Conservation (phyloP, 2,888 invertebrate species). For the Brenthis hecate region DNA sequence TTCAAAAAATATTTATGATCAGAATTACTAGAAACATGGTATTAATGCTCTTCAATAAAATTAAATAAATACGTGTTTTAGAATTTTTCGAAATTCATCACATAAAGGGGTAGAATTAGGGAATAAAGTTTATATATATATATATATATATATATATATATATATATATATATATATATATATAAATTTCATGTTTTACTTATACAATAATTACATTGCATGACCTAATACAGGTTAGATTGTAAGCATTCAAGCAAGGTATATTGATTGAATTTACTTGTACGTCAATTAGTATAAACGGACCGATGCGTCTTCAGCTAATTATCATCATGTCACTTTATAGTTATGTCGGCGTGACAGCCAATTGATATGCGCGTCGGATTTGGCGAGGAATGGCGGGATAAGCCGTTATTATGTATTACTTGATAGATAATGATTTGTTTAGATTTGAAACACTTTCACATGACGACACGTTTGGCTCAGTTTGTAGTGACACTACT, state of each 20-base stretch:
- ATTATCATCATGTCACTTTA: slow-evolving; percentile 74
- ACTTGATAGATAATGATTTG: not conserved
- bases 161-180: not conserved
- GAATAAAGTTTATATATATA: no score
- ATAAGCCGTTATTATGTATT: slow-evolving; percentile 6
- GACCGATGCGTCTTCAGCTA: slow-evolving; percentile 77
- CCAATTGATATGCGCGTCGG: slow-evolving; percentile 53
- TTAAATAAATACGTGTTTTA: no score
- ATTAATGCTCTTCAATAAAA: no score
- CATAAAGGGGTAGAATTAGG: no score
- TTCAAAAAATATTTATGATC: no score
- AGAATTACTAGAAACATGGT: no score
- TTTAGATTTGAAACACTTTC: no score
- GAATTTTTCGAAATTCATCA: no score
- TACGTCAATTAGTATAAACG: slow-evolving; percentile 78
- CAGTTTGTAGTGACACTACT: no score
- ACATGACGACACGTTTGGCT: no score
- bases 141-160: no score
- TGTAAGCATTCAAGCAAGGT: slow-evolving; percentile 65
- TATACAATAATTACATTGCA: slow-evolving; percentile 4
- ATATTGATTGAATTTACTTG: slow-evolving; percentile 81
- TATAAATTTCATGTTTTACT: not conserved
- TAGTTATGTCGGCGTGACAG: slow-evolving; percentile 65
- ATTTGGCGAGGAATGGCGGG: slow-evolving; percentile 28
- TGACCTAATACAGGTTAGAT: slow-evolving; percentile 45